Evolutionary conservation across 2,888 invertebrate genomes (phyloP).

Genomic region (Ephialtes manifestator): DNA sequence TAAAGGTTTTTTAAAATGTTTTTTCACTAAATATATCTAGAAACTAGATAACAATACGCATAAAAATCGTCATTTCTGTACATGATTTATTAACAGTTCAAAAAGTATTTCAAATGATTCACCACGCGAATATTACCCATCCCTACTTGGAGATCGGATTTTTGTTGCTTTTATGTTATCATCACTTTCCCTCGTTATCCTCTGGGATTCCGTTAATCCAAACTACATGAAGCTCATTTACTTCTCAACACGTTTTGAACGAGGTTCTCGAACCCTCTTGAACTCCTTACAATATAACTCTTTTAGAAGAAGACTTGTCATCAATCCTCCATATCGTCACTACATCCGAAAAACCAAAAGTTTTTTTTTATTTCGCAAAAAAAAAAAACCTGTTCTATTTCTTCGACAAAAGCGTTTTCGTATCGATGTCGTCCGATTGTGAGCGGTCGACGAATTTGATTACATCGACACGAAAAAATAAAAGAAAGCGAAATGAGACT

Average conservation of each 20-base stretch:
- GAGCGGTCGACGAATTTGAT: conserved; percentile 59
- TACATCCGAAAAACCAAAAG: conserved; percentile 38
- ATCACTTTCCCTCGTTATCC: background rate
- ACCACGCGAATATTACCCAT: too few relatives aligned
- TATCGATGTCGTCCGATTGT: conserved; percentile 53
- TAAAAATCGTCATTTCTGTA: too few relatives aligned
- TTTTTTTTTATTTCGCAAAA: conserved; percentile 9
- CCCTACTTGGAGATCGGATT: background rate
- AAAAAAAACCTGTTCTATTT: background rate
- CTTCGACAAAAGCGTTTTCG: conserved; percentile 51
- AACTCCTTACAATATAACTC: background rate
- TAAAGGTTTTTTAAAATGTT: too few relatives aligned
- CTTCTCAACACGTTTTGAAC: background rate
- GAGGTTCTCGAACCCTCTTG: background rate
- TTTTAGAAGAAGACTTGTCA: background rate
- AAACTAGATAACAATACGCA: too few relatives aligned
- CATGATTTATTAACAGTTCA: too few relatives aligned
- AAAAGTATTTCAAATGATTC: too few relatives aligned
- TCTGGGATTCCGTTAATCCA: background rate
- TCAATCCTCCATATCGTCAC: conserved; percentile 49
- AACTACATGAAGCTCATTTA: background rate
- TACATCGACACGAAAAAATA: conserved; percentile 55
- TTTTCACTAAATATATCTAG: too few relatives aligned
- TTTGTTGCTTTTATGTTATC: background rate
- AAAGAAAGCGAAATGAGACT: conserved; percentile 36